A percentile compares a stretch with the other conserved stretches of the same genome.
These are phyloP conservation scores for Drosophila funebris DNA, from an alignment of 1,140 invertebrate species.

Conservation along the genomic window DNA sequence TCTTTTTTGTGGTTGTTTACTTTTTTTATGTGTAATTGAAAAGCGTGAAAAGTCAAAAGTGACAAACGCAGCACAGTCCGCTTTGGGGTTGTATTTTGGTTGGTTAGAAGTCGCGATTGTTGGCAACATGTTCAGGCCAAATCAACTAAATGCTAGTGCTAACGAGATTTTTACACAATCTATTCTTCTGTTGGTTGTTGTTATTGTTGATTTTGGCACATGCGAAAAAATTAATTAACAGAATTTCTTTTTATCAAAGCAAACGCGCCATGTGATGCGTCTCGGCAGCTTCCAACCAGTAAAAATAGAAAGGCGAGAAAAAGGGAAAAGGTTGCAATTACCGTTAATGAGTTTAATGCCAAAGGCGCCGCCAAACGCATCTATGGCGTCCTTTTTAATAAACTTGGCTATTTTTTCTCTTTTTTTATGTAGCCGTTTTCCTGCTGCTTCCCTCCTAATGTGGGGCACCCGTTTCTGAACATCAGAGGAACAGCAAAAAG, in stretches of 20 bases:
- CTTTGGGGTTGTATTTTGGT: slow-evolving; percentile 14
- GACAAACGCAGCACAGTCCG: slow-evolving; percentile 41
- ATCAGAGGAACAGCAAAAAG: slow-evolving; percentile 35
- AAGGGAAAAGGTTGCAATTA: slow-evolving; percentile 73
- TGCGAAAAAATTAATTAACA: slow-evolving; percentile 81
- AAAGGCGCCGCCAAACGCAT: slow-evolving; percentile 67
- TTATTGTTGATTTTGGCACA: slow-evolving; percentile 41
- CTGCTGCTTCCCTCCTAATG: slow-evolving; percentile 47
- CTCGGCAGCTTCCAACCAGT: background rate
- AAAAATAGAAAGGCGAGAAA: slow-evolving; percentile 14
- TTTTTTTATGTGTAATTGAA: slow-evolving; percentile 60
- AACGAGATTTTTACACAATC: slow-evolving; percentile 47
- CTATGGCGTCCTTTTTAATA: slow-evolving; percentile 11
- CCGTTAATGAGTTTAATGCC: slow-evolving; percentile 81
- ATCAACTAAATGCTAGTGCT: slow-evolving; percentile 62
- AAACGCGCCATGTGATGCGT: slow-evolving; percentile 25
- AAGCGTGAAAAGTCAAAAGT: slow-evolving; percentile 63
- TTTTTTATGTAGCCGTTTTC: background rate
- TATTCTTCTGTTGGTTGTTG: slow-evolving; percentile 4
- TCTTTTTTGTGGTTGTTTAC: slow-evolving; percentile 15
- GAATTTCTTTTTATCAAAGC: slow-evolving; percentile 64
- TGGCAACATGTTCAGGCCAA: slow-evolving; percentile 65
- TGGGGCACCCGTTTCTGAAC: slow-evolving; percentile 54
- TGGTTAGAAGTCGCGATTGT: slow-evolving; percentile 53
- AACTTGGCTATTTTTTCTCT: background rate